A percentile compares a stretch with the other conserved stretches of the same genome.
phyloP scores from a whole-genome alignment of 2,797 vertebrate species.

The Melopsittacus undulatus region DNA sequence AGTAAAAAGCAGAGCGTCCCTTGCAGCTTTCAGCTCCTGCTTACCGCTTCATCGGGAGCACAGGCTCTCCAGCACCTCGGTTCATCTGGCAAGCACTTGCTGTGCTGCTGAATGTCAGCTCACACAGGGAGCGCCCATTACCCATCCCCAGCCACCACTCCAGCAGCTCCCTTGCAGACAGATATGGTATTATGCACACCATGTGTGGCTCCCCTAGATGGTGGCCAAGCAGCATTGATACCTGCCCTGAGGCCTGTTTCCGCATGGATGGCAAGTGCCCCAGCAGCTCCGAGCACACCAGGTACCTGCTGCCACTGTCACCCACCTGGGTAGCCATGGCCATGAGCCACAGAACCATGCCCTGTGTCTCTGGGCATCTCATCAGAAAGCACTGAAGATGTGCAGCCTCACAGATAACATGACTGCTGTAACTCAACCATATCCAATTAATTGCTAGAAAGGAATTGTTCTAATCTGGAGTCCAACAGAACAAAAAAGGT shows the following conservation, averaged over 20 bases:
- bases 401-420: neutral
- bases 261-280: fast-evolving
- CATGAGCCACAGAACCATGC: neutral
- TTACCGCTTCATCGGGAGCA: neutral
- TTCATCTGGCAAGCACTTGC: neutral
- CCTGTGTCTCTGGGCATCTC: neutral
- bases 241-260: neutral
- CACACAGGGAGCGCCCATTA: neutral
- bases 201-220: neutral
- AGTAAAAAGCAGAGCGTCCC: neutral
- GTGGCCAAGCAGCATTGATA: neutral
- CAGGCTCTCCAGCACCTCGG: neutral
- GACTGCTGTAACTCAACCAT: neutral
- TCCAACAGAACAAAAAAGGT: neutral
- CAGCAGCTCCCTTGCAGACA: neutral
- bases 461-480: neutral
- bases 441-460: neutral
- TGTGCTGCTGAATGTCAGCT: neutral
- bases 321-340: fast-evolving
- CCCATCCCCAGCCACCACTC: neutral
- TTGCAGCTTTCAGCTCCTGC: neutral
- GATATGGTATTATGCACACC: neutral
- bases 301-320: neutral
- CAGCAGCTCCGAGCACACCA: fast-evolving
- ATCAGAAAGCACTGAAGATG: neutral